Evolutionary conservation across 2,888 invertebrate species (phyloP).

Genomic region (Nephrotoma flavescens): DNA sequence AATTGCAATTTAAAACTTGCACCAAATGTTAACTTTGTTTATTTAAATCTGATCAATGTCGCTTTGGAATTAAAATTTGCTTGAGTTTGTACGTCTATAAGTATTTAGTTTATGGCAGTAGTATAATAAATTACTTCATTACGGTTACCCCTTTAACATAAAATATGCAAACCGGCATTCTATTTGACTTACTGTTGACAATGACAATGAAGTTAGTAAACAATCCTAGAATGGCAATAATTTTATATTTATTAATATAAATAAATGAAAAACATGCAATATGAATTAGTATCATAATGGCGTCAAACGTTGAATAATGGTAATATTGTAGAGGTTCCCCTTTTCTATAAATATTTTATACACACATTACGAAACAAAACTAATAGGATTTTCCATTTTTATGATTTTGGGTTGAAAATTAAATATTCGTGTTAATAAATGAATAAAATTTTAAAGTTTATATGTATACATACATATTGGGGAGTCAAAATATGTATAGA

Average conservation of each 20-base stretch:
- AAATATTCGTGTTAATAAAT: not conserved
- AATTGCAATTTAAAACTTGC: too few relatives aligned
- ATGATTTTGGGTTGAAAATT: not conserved
- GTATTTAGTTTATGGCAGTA: too few relatives aligned
- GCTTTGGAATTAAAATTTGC: too few relatives aligned
- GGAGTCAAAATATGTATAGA: not conserved
- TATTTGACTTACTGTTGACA: not conserved
- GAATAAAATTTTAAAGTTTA: not conserved
- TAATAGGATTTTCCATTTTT: not conserved
- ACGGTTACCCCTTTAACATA: not conserved
- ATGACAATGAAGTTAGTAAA: not conserved
- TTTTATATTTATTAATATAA: not conserved
- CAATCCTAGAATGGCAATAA: not conserved
- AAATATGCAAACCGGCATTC: not conserved
- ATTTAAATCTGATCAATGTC: too few relatives aligned
- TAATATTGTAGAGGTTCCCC: not conserved
- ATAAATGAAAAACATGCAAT: not conserved
- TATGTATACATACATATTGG: not conserved
- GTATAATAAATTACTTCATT: not conserved
- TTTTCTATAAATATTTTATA: not conserved
- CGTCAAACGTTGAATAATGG: not conserved
- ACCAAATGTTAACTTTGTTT: too few relatives aligned
- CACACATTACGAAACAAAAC: not conserved
- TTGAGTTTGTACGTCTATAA: too few relatives aligned
- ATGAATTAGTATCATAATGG: not conserved